Percentiles rank a stretch among this genome's conserved stretches.
Conservation (phyloP, 1,140 invertebrate genomes). For the Adoxophyes honmai region DNA sequence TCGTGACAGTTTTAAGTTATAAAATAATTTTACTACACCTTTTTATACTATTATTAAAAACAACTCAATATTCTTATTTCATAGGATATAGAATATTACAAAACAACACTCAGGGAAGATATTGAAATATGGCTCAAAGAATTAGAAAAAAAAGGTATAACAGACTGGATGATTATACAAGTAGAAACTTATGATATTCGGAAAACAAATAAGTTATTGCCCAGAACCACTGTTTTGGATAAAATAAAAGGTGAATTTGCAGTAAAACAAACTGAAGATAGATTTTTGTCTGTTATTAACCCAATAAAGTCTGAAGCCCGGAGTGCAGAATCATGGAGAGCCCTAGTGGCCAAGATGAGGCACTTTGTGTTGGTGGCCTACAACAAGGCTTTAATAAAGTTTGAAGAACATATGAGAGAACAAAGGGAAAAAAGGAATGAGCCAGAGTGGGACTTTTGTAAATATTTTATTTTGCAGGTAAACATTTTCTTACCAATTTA, state of each 20-base stretch:
- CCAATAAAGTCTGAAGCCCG: slow-evolving; percentile 92
- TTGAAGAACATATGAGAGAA: slow-evolving; percentile 94
- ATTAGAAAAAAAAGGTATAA: slow-evolving; percentile 84
- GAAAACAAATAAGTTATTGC: slow-evolving; percentile 94
- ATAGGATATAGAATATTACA: slow-evolving; percentile 95
- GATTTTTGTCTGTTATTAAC: slow-evolving; percentile 94
- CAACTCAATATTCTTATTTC: slow-evolving; percentile 49
- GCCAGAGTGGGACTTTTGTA: slow-evolving; percentile 94
- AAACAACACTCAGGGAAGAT: slow-evolving; percentile 89
- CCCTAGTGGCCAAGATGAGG: slow-evolving; percentile 88
- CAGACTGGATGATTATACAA: slow-evolving; percentile 96
- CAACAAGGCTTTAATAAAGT: slow-evolving; percentile 89
- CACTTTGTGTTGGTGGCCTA: slow-evolving; percentile 92
- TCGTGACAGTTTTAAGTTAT: too few relatives aligned
- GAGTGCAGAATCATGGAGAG: slow-evolving; percentile 92
- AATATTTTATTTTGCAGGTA: slow-evolving; percentile 95
- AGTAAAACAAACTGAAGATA: slow-evolving; percentile 88
- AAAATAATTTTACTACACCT: too few relatives aligned
- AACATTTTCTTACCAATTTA: slow-evolving; percentile 21
- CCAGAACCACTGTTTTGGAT: slow-evolving; percentile 94
- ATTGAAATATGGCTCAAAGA: slow-evolving; percentile 92
- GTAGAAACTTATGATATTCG: slow-evolving; percentile 95
- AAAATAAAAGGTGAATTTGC: slow-evolving; percentile 97
- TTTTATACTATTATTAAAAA: slow-evolving; percentile 18
- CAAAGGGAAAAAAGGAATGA: slow-evolving; percentile 94